A percentile compares a stretch with the other conserved stretches of the same genome.
Conservation (phyloP, 2,888 invertebrate species). For the Parasteatoda lunata region DNA sequence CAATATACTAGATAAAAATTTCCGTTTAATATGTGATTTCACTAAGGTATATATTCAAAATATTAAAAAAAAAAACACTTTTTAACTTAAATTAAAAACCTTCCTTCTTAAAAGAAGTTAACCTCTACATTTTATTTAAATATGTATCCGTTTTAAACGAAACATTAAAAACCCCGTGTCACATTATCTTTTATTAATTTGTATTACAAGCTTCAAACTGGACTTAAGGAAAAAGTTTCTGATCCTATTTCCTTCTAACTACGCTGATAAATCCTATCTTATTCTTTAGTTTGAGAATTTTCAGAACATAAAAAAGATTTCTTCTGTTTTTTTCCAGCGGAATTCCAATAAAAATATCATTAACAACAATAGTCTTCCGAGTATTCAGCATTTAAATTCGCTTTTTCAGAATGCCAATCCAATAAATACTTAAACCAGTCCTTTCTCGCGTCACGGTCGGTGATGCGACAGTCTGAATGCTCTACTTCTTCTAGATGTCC, state of each 20-base stretch:
- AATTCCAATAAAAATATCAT: not conserved
- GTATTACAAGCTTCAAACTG: not conserved
- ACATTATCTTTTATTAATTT: too few relatives aligned
- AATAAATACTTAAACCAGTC: slow-evolving; percentile 50
- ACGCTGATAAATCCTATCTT: not conserved
- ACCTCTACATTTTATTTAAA: not conserved
- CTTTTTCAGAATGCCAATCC: slow-evolving; percentile 41
- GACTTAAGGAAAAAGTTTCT: not conserved
- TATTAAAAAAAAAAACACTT: too few relatives aligned
- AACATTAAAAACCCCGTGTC: not conserved
- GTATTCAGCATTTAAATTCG: slow-evolving; percentile 16
- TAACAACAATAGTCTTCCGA: not conserved
- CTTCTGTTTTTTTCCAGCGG: not conserved
- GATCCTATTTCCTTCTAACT: not conserved
- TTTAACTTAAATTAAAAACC: too few relatives aligned
- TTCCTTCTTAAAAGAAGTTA: not conserved
- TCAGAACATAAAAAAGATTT: not conserved
- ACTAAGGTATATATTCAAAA: too few relatives aligned
- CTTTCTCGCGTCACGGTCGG: slow-evolving; percentile 52
- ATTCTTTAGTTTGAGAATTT: too few relatives aligned
- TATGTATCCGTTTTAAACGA: not conserved
- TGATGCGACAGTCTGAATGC: slow-evolving; percentile 53
- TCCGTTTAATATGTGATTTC: too few relatives aligned
- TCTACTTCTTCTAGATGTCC: slow-evolving; percentile 46
- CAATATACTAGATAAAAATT: too few relatives aligned